Percentiles rank a stretch among this genome's conserved stretches.
Conservation (phyloP, 1,140 invertebrate species). For the Musca vetustissima region DNA sequence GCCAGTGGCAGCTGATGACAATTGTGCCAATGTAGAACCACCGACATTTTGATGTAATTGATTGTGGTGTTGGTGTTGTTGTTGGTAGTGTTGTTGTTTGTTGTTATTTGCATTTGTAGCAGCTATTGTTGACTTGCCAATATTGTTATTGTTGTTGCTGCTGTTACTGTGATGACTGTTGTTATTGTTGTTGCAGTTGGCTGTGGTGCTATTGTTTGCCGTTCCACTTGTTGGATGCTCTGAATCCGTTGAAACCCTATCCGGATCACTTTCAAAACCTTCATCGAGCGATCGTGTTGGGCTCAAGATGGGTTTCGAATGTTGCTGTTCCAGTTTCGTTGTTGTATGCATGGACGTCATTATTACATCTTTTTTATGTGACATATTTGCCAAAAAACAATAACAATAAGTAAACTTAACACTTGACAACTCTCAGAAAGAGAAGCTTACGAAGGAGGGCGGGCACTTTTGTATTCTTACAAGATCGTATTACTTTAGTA, state of each 20-base stretch:
- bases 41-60: constrained; percentile 28
- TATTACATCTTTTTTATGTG: constrained; percentile 6
- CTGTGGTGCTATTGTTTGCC: constrained; percentile 29
- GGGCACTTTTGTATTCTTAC: not conserved
- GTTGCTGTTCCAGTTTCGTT: constrained; percentile 49
- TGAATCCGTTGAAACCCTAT: constrained; percentile 56
- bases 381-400: too few relatives aligned
- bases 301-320: constrained; percentile 55
- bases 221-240: constrained; percentile 55
- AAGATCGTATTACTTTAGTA: not conserved
- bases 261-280: constrained; percentile 58
- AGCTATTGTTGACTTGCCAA: constrained; percentile 14
- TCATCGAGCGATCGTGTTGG: constrained; percentile 56
- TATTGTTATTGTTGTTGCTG: constrained; percentile 13
- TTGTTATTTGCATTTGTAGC: constrained; percentile 22
- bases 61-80: constrained; percentile 25
- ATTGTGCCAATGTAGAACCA: constrained; percentile 51
- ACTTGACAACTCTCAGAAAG: not conserved
- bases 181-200: constrained; percentile 16
- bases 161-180: constrained; percentile 27
- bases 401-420: not conserved
- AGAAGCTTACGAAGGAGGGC: not conserved
- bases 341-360: constrained; percentile 29
- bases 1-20: constrained; percentile 51
- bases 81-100: constrained; percentile 11